Percentiles rank a stretch among this genome's conserved stretches.
Conservation (phyloP, 2,888 invertebrate species). For the Epiblema foenella region DNA sequence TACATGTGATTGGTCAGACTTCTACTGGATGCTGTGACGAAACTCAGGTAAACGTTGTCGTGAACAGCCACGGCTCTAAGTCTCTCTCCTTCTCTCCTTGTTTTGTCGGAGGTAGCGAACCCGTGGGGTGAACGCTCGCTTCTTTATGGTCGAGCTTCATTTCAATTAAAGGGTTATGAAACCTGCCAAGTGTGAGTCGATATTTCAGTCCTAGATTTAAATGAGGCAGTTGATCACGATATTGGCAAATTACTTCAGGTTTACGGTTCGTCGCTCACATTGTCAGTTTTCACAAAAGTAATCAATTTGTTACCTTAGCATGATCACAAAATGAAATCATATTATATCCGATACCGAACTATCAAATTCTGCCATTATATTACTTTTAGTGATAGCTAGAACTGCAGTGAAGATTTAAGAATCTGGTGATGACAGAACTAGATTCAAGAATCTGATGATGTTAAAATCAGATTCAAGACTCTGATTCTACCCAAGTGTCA, state of each 20-base stretch:
- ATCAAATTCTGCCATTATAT: too few relatives aligned
- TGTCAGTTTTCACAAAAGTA: neutral
- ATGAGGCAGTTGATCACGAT: neutral
- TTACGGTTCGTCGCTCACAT: neutral
- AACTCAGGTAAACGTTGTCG: neutral
- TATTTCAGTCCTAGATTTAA: neutral
- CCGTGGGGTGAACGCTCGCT: constrained; percentile 26
- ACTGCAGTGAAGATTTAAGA: too few relatives aligned
- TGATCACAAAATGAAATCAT: too few relatives aligned
- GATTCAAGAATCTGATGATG: too few relatives aligned
- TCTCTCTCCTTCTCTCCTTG: constrained; percentile 24
- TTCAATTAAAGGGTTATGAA: constrained; percentile 20
- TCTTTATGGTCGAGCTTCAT: constrained; percentile 5
- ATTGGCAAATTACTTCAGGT: too few relatives aligned
- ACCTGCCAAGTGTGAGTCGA: constrained; percentile 7
- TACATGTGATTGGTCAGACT: neutral
- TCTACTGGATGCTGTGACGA: neutral
- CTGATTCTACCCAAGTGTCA: too few relatives aligned
- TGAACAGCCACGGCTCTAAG: constrained; percentile 18
- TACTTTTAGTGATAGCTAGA: too few relatives aligned
- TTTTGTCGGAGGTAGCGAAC: constrained; percentile 21
- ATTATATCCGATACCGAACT: too few relatives aligned
- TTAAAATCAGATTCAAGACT: too few relatives aligned
- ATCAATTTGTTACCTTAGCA: neutral
- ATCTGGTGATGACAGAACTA: too few relatives aligned